phyloP scores from a whole-genome alignment of 2,888 invertebrate species.

The Volucella bombylans region DNA sequence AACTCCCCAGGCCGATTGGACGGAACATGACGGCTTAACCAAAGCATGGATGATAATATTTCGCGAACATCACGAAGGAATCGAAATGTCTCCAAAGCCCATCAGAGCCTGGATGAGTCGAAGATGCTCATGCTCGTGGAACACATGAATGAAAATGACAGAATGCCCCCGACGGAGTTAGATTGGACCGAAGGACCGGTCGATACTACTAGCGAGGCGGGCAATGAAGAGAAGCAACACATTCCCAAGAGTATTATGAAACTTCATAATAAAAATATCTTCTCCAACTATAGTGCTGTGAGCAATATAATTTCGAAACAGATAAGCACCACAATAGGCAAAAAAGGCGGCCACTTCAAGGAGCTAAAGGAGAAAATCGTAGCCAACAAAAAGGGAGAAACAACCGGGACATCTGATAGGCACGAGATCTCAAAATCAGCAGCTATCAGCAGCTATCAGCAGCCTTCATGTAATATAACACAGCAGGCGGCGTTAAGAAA shows the following conservation, averaged over 20 bases:
- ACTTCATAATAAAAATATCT: conserved; percentile 78
- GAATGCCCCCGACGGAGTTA: conserved; percentile 36
- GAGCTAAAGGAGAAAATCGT: conserved; percentile 84
- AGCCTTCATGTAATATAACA: not conserved
- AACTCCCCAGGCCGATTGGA: conserved; percentile 82
- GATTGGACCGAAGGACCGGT: conserved; percentile 8
- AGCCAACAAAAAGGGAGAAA: conserved; percentile 83
- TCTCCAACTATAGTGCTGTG: conserved; percentile 78
- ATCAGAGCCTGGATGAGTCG: conserved; percentile 88
- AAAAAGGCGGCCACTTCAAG: conserved; percentile 83
- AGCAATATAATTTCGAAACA: conserved; percentile 81
- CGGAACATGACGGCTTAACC: conserved; percentile 86
- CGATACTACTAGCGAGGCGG: conserved; percentile 49
- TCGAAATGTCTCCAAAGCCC: conserved; percentile 84
- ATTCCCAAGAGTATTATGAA: conserved; percentile 76
- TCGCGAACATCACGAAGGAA: conserved; percentile 78
- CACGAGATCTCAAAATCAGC: conserved; percentile 81
- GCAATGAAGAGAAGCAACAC: conserved; percentile 40
- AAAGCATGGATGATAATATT: conserved; percentile 89
- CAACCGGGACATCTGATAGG: conserved; percentile 85
- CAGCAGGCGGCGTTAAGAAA: conserved; percentile 8
- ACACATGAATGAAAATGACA: conserved; percentile 74
- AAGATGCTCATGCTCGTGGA: conserved; percentile 81
- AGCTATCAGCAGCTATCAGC: conserved; percentile 24
- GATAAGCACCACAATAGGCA: conserved; percentile 79